phyloP scores from a whole-genome alignment of 2,113 vertebrate species.

The Megalops atlanticus region DNA sequence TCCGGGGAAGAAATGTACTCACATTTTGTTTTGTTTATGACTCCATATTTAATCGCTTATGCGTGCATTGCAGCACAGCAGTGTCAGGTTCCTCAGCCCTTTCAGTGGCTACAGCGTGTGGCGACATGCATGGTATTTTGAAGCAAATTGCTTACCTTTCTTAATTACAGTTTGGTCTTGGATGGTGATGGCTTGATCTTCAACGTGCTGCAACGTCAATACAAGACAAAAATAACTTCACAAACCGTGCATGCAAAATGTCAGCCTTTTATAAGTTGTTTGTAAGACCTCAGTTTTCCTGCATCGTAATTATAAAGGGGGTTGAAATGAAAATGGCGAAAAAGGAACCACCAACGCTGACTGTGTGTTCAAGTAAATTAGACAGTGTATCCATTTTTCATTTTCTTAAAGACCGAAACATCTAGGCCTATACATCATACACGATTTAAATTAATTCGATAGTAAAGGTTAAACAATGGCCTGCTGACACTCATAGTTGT shows the following conservation, averaged over 20 bases:
- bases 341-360: background rate
- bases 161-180: slow-evolving; percentile 99
- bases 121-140: slow-evolving; percentile 82
- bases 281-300: background rate
- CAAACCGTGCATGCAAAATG: slow-evolving; percentile 35
- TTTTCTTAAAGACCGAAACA: too few relatives aligned
- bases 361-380: background rate
- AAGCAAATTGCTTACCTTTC: slow-evolving; percentile 96
- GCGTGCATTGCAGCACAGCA: background rate
- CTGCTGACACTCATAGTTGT: too few relatives aligned
- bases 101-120: slow-evolving; percentile 74
- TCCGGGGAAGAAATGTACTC: background rate
- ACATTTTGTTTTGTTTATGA: background rate
- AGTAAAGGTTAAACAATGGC: too few relatives aligned
- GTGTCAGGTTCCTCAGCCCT: background rate
- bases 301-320: background rate
- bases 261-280: background rate
- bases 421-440: background rate
- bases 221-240: slow-evolving; percentile 39
- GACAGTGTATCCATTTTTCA: too few relatives aligned
- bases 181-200: slow-evolving; percentile 99
- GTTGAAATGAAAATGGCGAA: background rate
- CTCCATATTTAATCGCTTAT: background rate
- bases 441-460: background rate
- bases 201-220: slow-evolving; percentile 92